Conservation (phyloP, 2,888 invertebrate species). For the Ophioninae sp. region DNA sequence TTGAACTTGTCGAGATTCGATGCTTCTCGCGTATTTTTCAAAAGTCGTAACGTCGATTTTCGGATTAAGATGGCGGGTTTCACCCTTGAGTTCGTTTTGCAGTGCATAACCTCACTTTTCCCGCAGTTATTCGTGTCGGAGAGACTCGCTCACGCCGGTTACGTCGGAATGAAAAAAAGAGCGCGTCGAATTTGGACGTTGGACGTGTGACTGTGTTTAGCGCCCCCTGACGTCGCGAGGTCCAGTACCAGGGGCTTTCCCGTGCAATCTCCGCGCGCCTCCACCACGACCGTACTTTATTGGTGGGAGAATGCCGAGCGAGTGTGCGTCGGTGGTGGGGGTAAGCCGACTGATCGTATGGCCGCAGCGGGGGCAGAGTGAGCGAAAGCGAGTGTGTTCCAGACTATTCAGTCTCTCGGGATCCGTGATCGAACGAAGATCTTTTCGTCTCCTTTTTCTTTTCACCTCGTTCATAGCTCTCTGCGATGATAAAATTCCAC, state of each 20-base stretch:
- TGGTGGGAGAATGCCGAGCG: neutral
- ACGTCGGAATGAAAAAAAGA: conserved; percentile 7
- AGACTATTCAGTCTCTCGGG: conserved; percentile 44
- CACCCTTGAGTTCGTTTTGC: neutral
- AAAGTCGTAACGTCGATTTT: neutral
- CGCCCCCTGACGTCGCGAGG: conserved; percentile 42
- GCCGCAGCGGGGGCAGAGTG: neutral
- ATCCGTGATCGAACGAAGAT: conserved; percentile 43
- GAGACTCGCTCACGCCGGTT: neutral
- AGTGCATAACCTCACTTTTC: neutral
- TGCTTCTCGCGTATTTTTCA: neutral
- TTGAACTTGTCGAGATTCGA: neutral
- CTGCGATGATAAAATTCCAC: conserved; percentile 13
- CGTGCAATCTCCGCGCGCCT: conserved; percentile 32
- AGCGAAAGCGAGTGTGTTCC: conserved; percentile 21
- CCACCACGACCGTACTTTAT: neutral
- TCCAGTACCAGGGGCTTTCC: conserved; percentile 49
- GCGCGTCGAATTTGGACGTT: conserved; percentile 6
- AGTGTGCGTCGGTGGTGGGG: conserved; percentile 12
- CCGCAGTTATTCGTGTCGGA: neutral
- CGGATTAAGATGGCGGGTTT: neutral
- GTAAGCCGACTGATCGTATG: too few relatives aligned
- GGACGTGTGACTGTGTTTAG: neutral
- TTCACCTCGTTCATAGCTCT: conserved; percentile 29
- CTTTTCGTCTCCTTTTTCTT: neutral